Percentiles rank a stretch among this genome's conserved stretches.
Evolutionary conservation across 1,140 invertebrate species (phyloP).

Genomic region (Drosophila santomea): DNA sequence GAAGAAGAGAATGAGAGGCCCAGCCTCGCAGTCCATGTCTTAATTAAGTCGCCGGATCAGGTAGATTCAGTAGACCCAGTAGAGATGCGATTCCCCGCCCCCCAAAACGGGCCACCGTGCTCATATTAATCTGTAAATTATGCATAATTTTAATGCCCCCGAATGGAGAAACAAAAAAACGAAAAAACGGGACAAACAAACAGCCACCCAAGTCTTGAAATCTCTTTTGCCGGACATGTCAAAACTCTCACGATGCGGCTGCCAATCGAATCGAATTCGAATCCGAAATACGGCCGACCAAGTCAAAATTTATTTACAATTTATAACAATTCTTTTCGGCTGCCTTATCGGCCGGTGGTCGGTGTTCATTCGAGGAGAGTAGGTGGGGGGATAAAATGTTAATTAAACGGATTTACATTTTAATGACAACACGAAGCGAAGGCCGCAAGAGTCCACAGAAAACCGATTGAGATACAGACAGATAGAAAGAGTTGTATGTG

Average conservation of each 20-base stretch:
- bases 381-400: constrained; percentile 56
- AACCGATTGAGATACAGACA: constrained; percentile 65
- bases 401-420: constrained; percentile 83
- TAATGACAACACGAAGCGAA: constrained; percentile 78
- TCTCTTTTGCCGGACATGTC: constrained; percentile 20
- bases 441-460: constrained; percentile 29
- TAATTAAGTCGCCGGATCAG: constrained; percentile 53
- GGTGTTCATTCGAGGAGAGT: neutral
- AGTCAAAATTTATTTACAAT: constrained; percentile 76
- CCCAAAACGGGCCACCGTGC: constrained; percentile 39
- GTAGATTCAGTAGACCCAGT: constrained; percentile 10
- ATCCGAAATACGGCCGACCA: constrained; percentile 14
- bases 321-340: constrained; percentile 70
- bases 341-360: constrained; percentile 68
- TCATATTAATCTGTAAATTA: constrained; percentile 75
- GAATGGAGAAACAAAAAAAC: constrained; percentile 28
- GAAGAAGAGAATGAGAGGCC: neutral
- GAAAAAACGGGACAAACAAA: constrained; percentile 19
- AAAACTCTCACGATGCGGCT: constrained; percentile 59
- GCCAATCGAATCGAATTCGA: constrained; percentile 25
- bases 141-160: constrained; percentile 73
- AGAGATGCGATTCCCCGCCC: constrained; percentile 5
- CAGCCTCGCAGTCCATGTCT: constrained; percentile 12
- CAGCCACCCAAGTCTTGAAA: constrained; percentile 56
- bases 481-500: constrained; percentile 36